These are phyloP conservation scores for Montipora capitata DNA, from an alignment of 92 coral and sea anemone species.

Conservation along the genomic window DNA sequence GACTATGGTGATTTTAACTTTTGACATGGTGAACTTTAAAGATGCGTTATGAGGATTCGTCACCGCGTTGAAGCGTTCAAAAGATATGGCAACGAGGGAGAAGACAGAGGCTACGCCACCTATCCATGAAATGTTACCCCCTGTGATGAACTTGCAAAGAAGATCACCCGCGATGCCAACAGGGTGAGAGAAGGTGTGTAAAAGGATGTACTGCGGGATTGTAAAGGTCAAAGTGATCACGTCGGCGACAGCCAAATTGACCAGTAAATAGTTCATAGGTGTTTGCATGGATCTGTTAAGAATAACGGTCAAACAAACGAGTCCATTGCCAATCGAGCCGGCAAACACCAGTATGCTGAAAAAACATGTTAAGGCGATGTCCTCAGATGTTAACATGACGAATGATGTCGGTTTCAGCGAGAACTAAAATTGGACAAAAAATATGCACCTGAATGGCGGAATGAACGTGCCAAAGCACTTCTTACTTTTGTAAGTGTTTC, in stretches of 20 bases:
- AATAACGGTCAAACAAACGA: slow-evolving; percentile 1
- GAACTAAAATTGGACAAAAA: too few species aligned
- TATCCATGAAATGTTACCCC: slow-evolving; percentile 68
- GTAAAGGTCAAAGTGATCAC: slow-evolving; percentile 19
- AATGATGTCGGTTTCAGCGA: too few species aligned
- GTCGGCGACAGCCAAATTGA: slow-evolving; percentile 66
- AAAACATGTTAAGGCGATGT: background rate
- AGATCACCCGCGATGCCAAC: slow-evolving; percentile 38
- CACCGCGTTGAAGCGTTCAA: slow-evolving; percentile 62
- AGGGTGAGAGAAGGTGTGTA: slow-evolving; percentile 42
- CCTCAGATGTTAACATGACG: background rate
- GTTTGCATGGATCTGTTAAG: background rate
- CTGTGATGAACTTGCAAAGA: slow-evolving; percentile 60
- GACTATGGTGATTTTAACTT: background rate
- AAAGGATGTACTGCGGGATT: slow-evolving; percentile 50
- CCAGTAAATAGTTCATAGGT: slow-evolving; percentile 49
- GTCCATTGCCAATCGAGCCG: slow-evolving; percentile 46
- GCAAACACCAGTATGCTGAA: slow-evolving; percentile 22
- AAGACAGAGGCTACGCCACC: slow-evolving; percentile 73
- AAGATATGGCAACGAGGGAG: slow-evolving; percentile 47
- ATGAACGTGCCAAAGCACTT: too few species aligned
- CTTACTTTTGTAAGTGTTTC: too few species aligned
- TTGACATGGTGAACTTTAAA: background rate
- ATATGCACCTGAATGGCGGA: too few species aligned
- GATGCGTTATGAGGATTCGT: slow-evolving; percentile 31